A percentile compares a stretch with the other conserved stretches of the same genome.
Conservation (phyloP, 2,888 invertebrate genomes). For the Drosophila differens region DNA sequence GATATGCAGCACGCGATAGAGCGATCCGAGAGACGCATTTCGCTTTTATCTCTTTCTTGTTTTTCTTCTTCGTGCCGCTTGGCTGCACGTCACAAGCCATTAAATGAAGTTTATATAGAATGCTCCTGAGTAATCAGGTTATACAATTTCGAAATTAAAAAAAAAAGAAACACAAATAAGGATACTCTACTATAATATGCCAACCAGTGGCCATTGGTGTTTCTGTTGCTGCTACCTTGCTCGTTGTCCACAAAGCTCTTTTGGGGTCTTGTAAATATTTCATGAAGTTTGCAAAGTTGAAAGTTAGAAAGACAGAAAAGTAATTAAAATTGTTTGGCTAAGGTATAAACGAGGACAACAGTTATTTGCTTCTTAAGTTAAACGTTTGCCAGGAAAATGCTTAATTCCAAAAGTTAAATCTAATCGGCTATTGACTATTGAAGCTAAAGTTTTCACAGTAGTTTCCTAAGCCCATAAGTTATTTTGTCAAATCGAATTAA, state of each 20-base stretch:
- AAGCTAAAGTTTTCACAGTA: fast-evolving
- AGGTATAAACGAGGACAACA: neutral
- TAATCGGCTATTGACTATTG: neutral
- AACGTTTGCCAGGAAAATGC: neutral
- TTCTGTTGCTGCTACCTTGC: neutral
- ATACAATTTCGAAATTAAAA: conserved; percentile 74
- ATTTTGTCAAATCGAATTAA: neutral
- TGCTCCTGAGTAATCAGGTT: conserved; percentile 66
- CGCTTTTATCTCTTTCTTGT: neutral
- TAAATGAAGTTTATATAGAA: conserved; percentile 42
- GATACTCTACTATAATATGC: conserved; percentile 26
- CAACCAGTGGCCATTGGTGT: conserved; percentile 14
- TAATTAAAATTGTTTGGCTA: conserved; percentile 7
- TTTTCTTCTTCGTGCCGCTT: neutral
- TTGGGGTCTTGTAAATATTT: conserved; percentile 7
- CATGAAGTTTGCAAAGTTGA: neutral
- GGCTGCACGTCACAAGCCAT: conserved; percentile 41
- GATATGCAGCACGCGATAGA: conserved; percentile 42
- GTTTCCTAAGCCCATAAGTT: fast-evolving
- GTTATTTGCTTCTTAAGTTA: neutral
- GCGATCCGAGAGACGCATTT: conserved; percentile 27
- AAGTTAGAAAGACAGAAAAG: neutral
- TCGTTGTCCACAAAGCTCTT: neutral
- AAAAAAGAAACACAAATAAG: conserved; percentile 51
- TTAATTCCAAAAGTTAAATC: neutral